phyloP scores from a whole-genome alignment of 2,797 vertebrate genomes.

The Poeciliopsis gracilis region DNA sequence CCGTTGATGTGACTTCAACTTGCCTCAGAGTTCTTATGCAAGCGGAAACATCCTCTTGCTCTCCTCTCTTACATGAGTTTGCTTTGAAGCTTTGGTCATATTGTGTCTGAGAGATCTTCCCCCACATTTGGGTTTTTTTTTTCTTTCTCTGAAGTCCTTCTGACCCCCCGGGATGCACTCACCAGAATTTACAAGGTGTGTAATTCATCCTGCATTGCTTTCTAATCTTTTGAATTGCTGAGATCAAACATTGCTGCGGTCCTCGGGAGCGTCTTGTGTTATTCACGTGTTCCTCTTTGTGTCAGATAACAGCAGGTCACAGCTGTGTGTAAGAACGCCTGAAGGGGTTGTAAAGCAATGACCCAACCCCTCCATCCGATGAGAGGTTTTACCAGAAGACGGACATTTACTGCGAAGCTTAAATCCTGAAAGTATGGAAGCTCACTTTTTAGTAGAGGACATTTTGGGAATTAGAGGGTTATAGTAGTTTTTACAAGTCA shows the following conservation, averaged over 20 bases:
- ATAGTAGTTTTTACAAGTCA: background rate
- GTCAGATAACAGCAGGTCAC: constrained; percentile 66
- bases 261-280: constrained; percentile 63
- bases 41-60: constrained; percentile 46
- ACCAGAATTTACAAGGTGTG: constrained; percentile 76
- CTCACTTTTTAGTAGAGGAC: background rate
- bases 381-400: background rate
- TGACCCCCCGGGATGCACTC: constrained; percentile 66
- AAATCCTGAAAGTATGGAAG: background rate
- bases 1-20: background rate
- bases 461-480: background rate
- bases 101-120: constrained; percentile 70
- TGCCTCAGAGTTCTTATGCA: constrained; percentile 38
- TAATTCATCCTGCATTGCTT: constrained; percentile 70
- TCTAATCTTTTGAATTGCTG: constrained; percentile 73
- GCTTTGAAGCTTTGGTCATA: constrained; percentile 77
- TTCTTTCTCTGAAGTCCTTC: constrained; percentile 70
- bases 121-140: constrained; percentile 78
- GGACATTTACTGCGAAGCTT: background rate
- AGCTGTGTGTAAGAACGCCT: constrained; percentile 35
- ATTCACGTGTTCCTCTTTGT: constrained; percentile 64
- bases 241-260: constrained; percentile 70
- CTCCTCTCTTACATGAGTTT: constrained; percentile 36
- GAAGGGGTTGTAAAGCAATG: constrained; percentile 33
- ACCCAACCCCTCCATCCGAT: background rate